Evolutionary conservation across 2,113 vertebrate genomes (phyloP).

Genomic region (Aythya baeri): DNA sequence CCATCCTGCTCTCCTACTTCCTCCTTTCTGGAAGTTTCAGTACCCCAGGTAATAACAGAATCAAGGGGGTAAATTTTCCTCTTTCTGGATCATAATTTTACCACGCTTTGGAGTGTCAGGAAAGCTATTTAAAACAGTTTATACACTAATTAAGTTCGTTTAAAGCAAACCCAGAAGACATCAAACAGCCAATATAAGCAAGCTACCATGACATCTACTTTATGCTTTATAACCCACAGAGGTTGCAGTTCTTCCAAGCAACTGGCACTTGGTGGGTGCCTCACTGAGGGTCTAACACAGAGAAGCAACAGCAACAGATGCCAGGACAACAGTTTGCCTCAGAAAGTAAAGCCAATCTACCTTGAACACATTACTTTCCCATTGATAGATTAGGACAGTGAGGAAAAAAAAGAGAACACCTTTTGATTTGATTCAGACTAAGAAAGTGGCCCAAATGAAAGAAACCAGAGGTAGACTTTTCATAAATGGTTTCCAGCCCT

Average conservation of each 20-base stretch:
- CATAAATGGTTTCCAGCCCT: background rate
- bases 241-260: rapidly evolving
- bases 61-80: rapidly evolving
- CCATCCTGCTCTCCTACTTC: background rate
- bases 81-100: background rate
- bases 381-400: rapidly evolving
- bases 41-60: background rate
- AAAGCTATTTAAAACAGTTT: background rate
- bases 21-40: background rate
- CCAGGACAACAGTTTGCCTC: rapidly evolving
- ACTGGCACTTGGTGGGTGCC: rapidly evolving
- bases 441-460: background rate
- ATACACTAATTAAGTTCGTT: background rate
- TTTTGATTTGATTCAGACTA: background rate
- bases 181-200: background rate
- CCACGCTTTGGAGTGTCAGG: too few relatives aligned
- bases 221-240: background rate
- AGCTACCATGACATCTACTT: background rate
- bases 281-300: rapidly evolving
- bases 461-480: background rate
- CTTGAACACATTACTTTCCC: background rate
- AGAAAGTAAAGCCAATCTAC: background rate
- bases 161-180: background rate
- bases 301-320: background rate
- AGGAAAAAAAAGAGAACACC: background rate